A percentile compares a stretch with the other conserved stretches of the same genome.
These are phyloP conservation scores for Vulpes ferrilata DNA, from an alignment of 2,113 vertebrate genomes.

Conservation along the genomic window DNA sequence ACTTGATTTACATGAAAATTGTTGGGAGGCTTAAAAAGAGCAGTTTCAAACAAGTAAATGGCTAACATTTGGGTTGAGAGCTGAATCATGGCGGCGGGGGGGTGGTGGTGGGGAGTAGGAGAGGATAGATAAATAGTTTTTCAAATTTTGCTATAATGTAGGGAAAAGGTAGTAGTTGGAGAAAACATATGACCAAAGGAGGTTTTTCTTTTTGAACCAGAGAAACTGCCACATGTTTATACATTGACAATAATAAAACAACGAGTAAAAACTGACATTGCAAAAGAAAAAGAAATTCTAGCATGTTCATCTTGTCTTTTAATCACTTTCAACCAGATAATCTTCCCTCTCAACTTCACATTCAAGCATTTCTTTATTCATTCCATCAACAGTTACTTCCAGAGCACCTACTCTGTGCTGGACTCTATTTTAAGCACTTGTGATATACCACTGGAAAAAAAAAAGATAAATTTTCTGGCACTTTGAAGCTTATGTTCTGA, in stretches of 20 bases:
- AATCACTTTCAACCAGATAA: background rate
- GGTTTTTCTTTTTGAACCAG: background rate
- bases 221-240: background rate
- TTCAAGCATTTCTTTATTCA: background rate
- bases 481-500: background rate
- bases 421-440: background rate
- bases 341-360: background rate
- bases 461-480: background rate
- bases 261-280: background rate
- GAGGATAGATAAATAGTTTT: background rate
- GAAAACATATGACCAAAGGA: background rate
- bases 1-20: background rate
- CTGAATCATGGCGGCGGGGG: background rate
- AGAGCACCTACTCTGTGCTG: background rate
- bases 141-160: background rate
- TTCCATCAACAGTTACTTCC: background rate
- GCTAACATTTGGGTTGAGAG: background rate
- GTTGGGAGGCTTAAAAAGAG: background rate
- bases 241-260: background rate
- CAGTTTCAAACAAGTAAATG: background rate
- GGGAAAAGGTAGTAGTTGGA: background rate
- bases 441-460: background rate
- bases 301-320: background rate
- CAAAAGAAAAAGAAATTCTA: background rate
- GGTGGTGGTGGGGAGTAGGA: background rate